These are phyloP conservation scores for Cataglyphis albicans DNA, from an alignment of 2,888 invertebrate species.

Conservation along the genomic window DNA sequence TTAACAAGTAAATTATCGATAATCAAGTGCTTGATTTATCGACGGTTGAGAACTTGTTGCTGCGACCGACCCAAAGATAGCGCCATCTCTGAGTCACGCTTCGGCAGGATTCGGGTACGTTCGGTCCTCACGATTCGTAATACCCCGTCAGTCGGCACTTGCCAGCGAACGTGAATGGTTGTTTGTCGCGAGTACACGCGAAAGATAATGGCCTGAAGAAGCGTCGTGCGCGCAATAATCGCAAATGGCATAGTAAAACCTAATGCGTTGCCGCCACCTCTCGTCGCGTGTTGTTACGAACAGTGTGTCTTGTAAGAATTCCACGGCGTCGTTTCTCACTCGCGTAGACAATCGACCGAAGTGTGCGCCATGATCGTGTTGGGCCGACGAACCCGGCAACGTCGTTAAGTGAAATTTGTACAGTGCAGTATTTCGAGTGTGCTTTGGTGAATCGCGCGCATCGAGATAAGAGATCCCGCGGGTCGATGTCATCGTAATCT, in stretches of 20 bases:
- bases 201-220: constrained; percentile 38
- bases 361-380: constrained; percentile 50
- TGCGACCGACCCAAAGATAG: background rate
- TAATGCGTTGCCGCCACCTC: constrained; percentile 56
- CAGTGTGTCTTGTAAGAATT: background rate
- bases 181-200: constrained; percentile 56
- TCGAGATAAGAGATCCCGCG: background rate
- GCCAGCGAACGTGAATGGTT: constrained; percentile 75
- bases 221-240: constrained; percentile 61
- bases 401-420: constrained; percentile 27
- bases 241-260: constrained; percentile 80
- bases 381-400: constrained; percentile 49
- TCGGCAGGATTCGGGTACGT: constrained; percentile 47
- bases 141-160: constrained; percentile 77
- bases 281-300: constrained; percentile 16
- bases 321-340: constrained; percentile 14
- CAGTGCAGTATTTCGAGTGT: constrained; percentile 37
- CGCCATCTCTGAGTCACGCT: constrained; percentile 4
- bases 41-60: background rate
- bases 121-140: constrained; percentile 61
- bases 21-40: background rate
- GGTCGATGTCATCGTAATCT: background rate
- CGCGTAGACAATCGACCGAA: constrained; percentile 20
- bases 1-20: no score
- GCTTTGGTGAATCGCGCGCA: constrained; percentile 23